Evolutionary conservation across 2,797 vertebrate species (phyloP).

Genomic region (Crax fasciolata): DNA sequence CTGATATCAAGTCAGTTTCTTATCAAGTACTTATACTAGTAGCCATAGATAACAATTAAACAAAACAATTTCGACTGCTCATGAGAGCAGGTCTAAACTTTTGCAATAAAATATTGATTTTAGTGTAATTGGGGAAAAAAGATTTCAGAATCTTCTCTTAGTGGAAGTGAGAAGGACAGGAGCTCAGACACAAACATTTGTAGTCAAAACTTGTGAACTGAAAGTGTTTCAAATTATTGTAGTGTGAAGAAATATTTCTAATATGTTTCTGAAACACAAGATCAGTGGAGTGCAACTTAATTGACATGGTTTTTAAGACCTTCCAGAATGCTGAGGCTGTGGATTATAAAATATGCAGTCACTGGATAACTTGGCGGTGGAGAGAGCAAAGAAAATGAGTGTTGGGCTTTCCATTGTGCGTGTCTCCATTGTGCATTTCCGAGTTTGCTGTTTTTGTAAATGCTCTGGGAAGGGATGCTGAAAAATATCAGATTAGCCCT

Average conservation of each 20-base stretch:
- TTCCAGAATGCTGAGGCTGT: background rate
- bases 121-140: background rate
- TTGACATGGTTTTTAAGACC: background rate
- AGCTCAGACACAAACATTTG: background rate
- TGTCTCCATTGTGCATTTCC: background rate
- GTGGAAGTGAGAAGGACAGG: background rate
- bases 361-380: background rate
- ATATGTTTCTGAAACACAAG: conserved; percentile 14
- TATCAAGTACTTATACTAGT: background rate
- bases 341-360: background rate
- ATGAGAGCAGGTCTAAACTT: background rate
- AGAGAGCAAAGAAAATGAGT: background rate
- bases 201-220: background rate
- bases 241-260: background rate
- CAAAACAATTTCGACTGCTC: conserved; percentile 7
- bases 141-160: background rate
- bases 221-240: background rate
- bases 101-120: conserved; percentile 17
- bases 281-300: background rate
- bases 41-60: conserved; percentile 9
- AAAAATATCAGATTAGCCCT: background rate
- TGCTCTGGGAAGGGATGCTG: background rate
- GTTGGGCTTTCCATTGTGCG: accelerated
- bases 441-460: background rate
- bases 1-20: background rate